Evolutionary conservation across 30 jellyfish, hydroid and myxozoan species (phyloP).

Genomic region (Morbakka virulenta): DNA sequence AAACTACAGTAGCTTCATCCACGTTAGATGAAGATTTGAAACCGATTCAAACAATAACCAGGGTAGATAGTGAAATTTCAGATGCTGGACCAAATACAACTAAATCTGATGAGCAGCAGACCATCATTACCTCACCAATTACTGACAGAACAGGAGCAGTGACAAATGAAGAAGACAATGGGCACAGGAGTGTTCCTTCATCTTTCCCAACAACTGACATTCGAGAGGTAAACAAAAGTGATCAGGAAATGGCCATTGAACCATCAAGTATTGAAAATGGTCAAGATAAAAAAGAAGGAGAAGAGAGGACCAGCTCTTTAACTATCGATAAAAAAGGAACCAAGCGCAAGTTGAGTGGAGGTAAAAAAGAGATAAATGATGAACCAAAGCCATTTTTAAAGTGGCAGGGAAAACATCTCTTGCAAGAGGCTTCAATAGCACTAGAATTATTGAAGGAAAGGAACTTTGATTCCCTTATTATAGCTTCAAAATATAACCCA

Average conservation of each 20-base stretch:
- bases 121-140: too few relatives aligned
- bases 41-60: too few relatives aligned
- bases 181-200: background rate
- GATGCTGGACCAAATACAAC: too few relatives aligned
- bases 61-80: too few relatives aligned
- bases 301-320: background rate
- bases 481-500: conserved; percentile 82
- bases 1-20: too few relatives aligned
- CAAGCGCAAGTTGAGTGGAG: background rate
- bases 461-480: conserved; percentile 62
- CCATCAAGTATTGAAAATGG: background rate
- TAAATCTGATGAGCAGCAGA: too few relatives aligned
- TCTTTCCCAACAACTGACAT: background rate
- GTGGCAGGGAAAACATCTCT: too few relatives aligned
- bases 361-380: background rate
- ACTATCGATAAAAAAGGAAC: background rate
- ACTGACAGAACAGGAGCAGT: background rate
- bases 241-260: background rate
- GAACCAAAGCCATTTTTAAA: too few relatives aligned
- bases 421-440: conserved; percentile 57
- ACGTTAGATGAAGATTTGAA: too few relatives aligned
- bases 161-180: background rate
- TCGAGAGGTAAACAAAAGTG: background rate
- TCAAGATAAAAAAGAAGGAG: background rate
- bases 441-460: conserved; percentile 8